Base-by-base conservation (phyloP, 2,113 vertebrate genomes). In the Sisor rabdophorus region DNA sequence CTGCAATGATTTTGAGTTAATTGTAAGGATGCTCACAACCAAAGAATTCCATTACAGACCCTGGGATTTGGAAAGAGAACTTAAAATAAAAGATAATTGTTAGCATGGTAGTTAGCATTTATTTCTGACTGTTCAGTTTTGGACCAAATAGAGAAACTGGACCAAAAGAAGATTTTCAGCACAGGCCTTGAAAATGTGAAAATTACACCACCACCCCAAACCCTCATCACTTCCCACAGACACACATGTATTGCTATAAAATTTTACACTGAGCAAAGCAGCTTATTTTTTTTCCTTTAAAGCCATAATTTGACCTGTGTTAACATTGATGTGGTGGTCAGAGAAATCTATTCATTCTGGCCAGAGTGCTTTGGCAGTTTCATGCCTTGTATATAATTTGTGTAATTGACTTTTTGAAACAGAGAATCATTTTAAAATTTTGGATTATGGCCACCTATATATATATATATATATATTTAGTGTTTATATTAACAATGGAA, bases 311-410 rank as follows among this genome's bases (percentile, higher is more conserved):
- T 85, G 90, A 87, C 91, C 90, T 88, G 88, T 92, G 92, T 84
- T 87, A 78, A 74, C 55, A 70, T 32, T 52, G 30, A 79, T 83
- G n/a, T 30, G 69, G 50, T 47, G 59, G 16, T 47, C 48, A 11
- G 50, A 48, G 69, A 22, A 59, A 70, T 67, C 2, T n/a, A 28
- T 52, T 24, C 32, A n/a, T 50, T 58, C 22, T 12, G 55, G 47
- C 85, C 85, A 86, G 93, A 94, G 89, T 94, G 93, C 93, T 93
- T 90, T 95, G 92, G 94, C 89, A 87, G 52, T 89, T 92, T 85
- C 89, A 90, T 92, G 92, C 91, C 94, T 91, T 92, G 90, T 95
- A 92, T 94, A 96, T 93, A 98, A 95, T 96, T 97, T 95, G 93
- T 93, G 91, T 92, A 92, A 93, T 95, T 78, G 87, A 85, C 81